A percentile compares a stretch with the other conserved stretches of the same genome.
Evolutionary conservation across 2,888 invertebrate genomes (phyloP).

Genomic region (Drosophila subsilvestris): DNA sequence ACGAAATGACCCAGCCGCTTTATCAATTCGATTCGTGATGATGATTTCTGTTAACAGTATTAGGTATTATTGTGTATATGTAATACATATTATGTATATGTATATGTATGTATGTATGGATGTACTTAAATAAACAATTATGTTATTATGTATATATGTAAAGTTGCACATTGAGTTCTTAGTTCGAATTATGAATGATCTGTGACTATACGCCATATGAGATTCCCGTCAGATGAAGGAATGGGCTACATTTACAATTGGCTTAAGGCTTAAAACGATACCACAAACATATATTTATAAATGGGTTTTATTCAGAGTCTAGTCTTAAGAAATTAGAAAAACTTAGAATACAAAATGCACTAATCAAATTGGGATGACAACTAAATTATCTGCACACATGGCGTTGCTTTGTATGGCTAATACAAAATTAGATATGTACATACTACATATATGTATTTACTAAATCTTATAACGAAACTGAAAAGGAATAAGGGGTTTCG

Average conservation of each 20-base stretch:
- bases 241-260: neutral
- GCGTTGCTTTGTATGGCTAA: neutral
- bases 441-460: neutral
- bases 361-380: neutral
- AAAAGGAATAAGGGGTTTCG: neutral
- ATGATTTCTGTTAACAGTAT: conserved; percentile 12
- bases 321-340: neutral
- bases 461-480: neutral
- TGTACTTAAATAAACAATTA: neutral
- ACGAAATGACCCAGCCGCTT: conserved; percentile 57
- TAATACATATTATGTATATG: too few species aligned
- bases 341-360: neutral
- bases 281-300: neutral
- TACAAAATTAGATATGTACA: neutral
- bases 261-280: neutral
- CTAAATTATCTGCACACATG: neutral
- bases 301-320: neutral
- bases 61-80: conserved; percentile 4
- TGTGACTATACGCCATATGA: neutral
- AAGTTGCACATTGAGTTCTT: neutral
- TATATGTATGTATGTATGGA: conserved; percentile 1
- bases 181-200: neutral
- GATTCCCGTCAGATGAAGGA: neutral
- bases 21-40: conserved; percentile 8
- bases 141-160: neutral